Conservation (phyloP, 2,797 vertebrate genomes). For the Artibeus jamaicensis region DNA sequence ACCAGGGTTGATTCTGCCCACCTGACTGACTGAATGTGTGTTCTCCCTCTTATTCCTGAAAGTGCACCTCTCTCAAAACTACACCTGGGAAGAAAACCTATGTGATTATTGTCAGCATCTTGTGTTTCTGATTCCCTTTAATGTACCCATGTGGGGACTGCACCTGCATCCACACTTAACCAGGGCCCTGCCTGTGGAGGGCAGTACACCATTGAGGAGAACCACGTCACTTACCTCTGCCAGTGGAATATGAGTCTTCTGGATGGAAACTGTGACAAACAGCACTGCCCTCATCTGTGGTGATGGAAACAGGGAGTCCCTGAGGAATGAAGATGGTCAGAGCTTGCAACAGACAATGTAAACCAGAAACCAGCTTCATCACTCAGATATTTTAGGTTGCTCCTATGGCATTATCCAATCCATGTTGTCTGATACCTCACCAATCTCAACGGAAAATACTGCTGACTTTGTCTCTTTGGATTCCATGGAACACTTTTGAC, state of each 20-base stretch:
- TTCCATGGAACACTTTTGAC: not conserved
- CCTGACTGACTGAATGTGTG: not conserved
- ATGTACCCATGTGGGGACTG: fast-evolving
- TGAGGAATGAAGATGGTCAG: not conserved
- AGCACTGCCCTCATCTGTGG: too few relatives aligned
- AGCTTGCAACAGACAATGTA: not conserved
- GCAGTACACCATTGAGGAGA: not conserved
- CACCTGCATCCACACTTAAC: too few relatives aligned
- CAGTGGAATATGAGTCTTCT: not conserved
- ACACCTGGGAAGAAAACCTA: not conserved
- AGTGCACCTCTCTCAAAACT: not conserved
- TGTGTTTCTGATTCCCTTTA: fast-evolving
- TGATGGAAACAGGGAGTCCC: not conserved
- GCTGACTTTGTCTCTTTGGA: not conserved
- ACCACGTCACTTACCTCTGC: not conserved
- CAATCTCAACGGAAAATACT: not conserved
- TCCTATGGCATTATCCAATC: not conserved
- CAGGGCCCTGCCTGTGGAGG: not conserved
- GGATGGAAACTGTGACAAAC: not conserved
- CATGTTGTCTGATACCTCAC: not conserved
- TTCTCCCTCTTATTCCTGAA: not conserved
- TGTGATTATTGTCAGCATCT: not conserved
- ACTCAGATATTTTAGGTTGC: not conserved
- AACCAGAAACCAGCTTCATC: not conserved
- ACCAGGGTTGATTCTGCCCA: not conserved